Conservation (phyloP, 2,113 vertebrate genomes). For the Taxidea taxus region DNA sequence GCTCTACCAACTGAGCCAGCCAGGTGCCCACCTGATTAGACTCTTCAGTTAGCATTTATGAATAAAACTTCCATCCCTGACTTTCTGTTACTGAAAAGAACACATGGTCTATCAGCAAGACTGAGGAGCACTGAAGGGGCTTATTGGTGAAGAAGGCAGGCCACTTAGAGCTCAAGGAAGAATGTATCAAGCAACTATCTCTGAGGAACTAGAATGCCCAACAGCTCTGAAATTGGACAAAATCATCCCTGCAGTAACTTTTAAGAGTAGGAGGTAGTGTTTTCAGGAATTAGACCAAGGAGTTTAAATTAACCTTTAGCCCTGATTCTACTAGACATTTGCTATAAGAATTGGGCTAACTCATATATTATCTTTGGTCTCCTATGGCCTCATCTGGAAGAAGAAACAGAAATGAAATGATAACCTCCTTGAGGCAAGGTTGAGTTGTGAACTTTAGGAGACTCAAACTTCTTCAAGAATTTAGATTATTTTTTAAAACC, state of each 20-base stretch:
- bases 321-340: background rate
- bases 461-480: background rate
- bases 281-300: background rate
- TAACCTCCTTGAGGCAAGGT: background rate
- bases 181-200: background rate
- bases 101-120: background rate
- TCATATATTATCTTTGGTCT: background rate
- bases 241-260: background rate
- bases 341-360: background rate
- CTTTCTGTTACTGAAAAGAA: background rate
- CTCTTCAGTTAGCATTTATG: background rate
- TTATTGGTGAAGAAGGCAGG: background rate
- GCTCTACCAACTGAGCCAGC: background rate
- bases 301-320: background rate
- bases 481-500: background rate
- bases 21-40: background rate
- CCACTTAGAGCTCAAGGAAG: background rate
- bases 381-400: background rate
- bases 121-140: background rate
- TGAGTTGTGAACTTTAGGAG: background rate
- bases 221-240: background rate
- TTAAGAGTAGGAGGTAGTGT: background rate
- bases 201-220: background rate
- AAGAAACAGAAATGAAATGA: background rate
- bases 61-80: background rate